Base-by-base conservation (phyloP, 2,888 invertebrate species). In the Choreutis nemorana region DNA sequence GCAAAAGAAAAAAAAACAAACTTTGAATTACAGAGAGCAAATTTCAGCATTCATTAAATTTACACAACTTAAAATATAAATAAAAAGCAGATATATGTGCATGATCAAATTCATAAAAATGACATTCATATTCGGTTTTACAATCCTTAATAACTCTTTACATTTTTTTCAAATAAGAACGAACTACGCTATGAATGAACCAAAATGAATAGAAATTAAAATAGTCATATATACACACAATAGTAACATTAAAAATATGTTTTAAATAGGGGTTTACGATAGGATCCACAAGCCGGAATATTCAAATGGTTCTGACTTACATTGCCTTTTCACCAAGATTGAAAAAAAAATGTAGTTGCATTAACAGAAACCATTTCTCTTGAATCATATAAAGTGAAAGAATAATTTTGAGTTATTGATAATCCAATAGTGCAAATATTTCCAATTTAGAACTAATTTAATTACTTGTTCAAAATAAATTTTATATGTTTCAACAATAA, bases 31-130 rank as follows among this genome's bases (percentile, higher is more conserved):
- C 43, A 66, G 65, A 73, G 72, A 73, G 67, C 65, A 50, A 54
- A 56, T 37, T 37, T 44, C 35, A 45, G 44, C 61, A 55, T 60
- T 64, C n/a, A n/a, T n/a, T n/a, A 66, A 66, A 61, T 72, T 71
- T 72, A 61, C 70, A 73, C 70, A 72, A 71, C 66, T 68, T 64
- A 68, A n/a, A n/a, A 58, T 51, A 64, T 61, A 60, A 63, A 65
- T 55, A 58, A 61, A 41, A 39, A 54, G 51, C 41, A 43, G 44
- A 54, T 55, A 48, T 56, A 49, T 41, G 41, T 45, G 44, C 39
- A 41, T 47, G 40, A 49, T 48, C 42, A 63, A 50, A 54, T n/a
- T n/a, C n/a, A 68, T 59, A 59, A 58, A 51, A 56, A 52, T 51
- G 52, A 57, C 60, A 64, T 57, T 55, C 57, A 65, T 64, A 37